phyloP scores from a whole-genome alignment of 2,888 invertebrate species.

The Platycnemis pennipes region DNA sequence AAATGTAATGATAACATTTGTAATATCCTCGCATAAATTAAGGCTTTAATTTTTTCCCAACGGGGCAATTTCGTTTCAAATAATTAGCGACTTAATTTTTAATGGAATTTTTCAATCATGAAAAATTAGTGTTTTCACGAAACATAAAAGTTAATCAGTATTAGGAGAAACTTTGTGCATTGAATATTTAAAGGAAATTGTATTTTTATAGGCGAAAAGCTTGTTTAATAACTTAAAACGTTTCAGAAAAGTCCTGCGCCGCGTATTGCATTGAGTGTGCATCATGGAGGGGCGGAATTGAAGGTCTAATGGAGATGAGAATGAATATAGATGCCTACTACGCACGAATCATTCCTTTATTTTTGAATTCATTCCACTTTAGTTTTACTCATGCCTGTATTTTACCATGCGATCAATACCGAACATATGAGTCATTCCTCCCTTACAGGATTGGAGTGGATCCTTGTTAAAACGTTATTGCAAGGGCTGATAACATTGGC shows the following conservation, averaged over 20 bases:
- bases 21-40: constrained; percentile 36
- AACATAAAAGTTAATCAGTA: background rate
- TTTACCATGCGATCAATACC: too few relatives aligned
- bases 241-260: background rate
- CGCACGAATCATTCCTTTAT: too few relatives aligned
- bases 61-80: constrained; percentile 7
- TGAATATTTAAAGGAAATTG: background rate
- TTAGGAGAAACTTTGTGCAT: background rate
- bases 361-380: too few relatives aligned
- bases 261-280: too few relatives aligned
- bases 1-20: constrained; percentile 25
- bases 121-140: background rate
- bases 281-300: too few relatives aligned
- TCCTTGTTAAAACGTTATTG: too few relatives aligned
- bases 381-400: too few relatives aligned
- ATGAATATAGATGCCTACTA: too few relatives aligned
- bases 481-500: too few relatives aligned
- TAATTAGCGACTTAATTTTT: constrained; percentile 27
- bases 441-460: too few relatives aligned
- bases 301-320: too few relatives aligned
- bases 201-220: background rate
- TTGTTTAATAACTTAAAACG: background rate
- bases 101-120: constrained; percentile 32
- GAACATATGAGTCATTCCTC: too few relatives aligned
- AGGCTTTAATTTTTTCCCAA: background rate